A percentile compares a stretch with the other conserved stretches of the same genome.
These are phyloP conservation scores for Geophilus truncorum DNA, from an alignment of 2,888 invertebrate genomes.

Conservation along the genomic window DNA sequence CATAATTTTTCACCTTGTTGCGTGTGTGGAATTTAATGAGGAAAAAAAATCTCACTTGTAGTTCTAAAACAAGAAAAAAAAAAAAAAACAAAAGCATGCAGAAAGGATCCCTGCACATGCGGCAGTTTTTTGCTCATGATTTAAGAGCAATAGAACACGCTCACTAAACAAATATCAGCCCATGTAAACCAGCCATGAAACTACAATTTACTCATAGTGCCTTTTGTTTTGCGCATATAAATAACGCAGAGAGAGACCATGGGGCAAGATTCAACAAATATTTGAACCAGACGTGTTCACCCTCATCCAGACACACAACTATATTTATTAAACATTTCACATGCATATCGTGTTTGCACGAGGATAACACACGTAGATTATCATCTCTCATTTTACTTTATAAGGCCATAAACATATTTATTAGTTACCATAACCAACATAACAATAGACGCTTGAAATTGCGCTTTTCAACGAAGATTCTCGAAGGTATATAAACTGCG, in stretches of 20 bases:
- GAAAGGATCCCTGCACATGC: not conserved
- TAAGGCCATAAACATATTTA: not conserved
- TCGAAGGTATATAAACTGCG: too few species aligned
- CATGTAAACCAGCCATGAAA: slow-evolving; percentile 24
- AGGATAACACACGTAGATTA: not conserved
- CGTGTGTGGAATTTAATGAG: not conserved
- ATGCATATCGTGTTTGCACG: not conserved
- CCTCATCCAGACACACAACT: not conserved
- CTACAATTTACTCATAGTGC: slow-evolving; percentile 17
- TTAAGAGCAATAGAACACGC: slow-evolving; percentile 21
- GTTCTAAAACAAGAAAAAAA: not conserved
- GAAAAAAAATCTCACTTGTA: not conserved
- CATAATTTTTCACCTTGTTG: slow-evolving; percentile 12
- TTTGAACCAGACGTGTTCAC: not conserved
- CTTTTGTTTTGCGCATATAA: slow-evolving; percentile 25
- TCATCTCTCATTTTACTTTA: not conserved
- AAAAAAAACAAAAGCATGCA: not conserved
- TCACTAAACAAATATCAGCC: slow-evolving; percentile 23
- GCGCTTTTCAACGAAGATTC: not conserved
- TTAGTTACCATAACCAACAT: not conserved
- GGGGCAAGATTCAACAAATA: slow-evolving; percentile 5
- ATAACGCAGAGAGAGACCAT: not conserved
- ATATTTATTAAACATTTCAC: not conserved
- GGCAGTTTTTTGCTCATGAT: slow-evolving; percentile 23
- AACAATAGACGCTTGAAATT: not conserved